phyloP scores from a whole-genome alignment of 2,797 vertebrate species.

The Thamnophis elegans region DNA sequence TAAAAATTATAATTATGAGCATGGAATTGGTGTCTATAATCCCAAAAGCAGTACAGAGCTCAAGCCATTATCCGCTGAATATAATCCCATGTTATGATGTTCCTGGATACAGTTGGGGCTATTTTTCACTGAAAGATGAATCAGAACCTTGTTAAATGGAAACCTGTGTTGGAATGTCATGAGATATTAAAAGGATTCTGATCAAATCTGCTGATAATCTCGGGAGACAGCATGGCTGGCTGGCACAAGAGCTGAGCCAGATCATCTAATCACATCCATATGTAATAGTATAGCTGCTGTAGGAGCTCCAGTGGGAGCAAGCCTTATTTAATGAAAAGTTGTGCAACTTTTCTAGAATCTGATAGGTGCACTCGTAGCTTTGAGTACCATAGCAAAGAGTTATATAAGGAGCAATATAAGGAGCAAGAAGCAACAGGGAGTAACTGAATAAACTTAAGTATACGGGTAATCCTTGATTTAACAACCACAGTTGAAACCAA shows the following conservation, averaged over 20 bases:
- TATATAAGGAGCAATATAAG: not conserved
- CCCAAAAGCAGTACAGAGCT: not conserved
- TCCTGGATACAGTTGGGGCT: not conserved
- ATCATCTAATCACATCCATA: not conserved
- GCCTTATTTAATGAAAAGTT: not conserved
- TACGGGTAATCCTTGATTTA: not conserved
- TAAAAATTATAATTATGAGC: not conserved
- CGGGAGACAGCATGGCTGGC: not conserved
- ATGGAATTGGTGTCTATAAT: not conserved
- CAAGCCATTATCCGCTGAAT: not conserved
- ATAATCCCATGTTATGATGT: not conserved
- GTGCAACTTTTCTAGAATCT: not conserved
- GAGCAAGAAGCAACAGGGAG: not conserved
- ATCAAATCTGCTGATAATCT: not conserved
- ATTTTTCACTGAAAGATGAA: not conserved
- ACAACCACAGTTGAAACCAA: not conserved
- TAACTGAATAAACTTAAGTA: not conserved
- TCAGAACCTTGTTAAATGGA: not conserved
- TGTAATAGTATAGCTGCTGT: not conserved
- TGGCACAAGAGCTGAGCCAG: not conserved
- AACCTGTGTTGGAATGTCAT: not conserved
- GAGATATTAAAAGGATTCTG: not conserved
- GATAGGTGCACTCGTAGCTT: not conserved
- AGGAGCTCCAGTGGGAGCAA: not conserved
- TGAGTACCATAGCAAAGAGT: not conserved